Evolutionary conservation across 2,797 vertebrate genomes (phyloP).

Genomic region (Gymnodraco acuticeps): DNA sequence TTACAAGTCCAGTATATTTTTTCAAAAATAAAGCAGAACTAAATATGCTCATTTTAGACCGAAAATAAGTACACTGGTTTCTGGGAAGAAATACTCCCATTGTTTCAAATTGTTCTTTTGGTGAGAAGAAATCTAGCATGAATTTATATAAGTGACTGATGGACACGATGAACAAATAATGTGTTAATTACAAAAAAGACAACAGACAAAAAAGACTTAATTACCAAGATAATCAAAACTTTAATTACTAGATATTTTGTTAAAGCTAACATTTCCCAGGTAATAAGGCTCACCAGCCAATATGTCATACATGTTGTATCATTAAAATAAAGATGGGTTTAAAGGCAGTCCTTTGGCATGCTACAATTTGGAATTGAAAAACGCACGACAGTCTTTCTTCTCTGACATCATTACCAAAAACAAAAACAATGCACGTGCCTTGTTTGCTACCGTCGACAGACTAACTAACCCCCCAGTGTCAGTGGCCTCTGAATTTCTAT

Average conservation of each 20-base stretch:
- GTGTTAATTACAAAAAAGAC: neutral
- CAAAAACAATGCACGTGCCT: too few relatives aligned
- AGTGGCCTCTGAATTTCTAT: too few relatives aligned
- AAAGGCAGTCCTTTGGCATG: neutral
- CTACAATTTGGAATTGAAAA: too few relatives aligned
- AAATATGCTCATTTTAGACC: neutral
- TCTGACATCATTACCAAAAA: too few relatives aligned
- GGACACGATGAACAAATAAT: neutral
- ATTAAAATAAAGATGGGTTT: neutral
- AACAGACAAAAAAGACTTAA: neutral
- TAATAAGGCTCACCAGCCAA: neutral
- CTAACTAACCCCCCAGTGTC: too few relatives aligned
- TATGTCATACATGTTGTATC: neutral
- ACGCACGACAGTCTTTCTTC: too few relatives aligned
- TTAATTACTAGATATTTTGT: neutral
- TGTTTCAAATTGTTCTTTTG: neutral
- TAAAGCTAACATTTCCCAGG: neutral
- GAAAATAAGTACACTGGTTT: neutral
- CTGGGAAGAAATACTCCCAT: constrained; percentile 1
- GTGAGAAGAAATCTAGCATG: constrained; percentile 11
- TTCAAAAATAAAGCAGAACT: constrained; percentile 18
- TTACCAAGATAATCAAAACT: neutral
- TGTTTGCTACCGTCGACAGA: too few relatives aligned
- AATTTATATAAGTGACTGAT: neutral
- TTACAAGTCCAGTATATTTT: constrained; percentile 9